These are phyloP conservation scores for Knipowitschia caucasica DNA, from an alignment of 2,797 vertebrate genomes.

Conservation along the genomic window DNA sequence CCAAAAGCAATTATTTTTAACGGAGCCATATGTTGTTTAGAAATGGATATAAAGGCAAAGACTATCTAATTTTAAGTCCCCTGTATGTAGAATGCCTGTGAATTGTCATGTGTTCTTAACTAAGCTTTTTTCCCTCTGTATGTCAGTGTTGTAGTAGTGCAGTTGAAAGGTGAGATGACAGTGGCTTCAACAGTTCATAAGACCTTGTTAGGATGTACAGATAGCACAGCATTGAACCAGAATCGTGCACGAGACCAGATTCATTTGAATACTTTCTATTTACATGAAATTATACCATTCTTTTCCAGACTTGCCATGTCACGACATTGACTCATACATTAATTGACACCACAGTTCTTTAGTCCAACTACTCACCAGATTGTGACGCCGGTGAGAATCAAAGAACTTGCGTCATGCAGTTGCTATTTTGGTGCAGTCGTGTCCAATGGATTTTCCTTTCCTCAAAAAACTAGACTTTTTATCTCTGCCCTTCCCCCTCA, in stretches of 20 bases:
- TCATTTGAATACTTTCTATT: background rate
- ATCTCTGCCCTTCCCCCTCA: slow-evolving; percentile 16
- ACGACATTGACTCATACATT: too few relatives aligned
- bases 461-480: slow-evolving; percentile 32
- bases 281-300: background rate
- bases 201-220: slow-evolving; percentile 56
- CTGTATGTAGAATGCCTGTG: too few relatives aligned
- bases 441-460: slow-evolving; percentile 30
- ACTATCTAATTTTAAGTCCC: too few relatives aligned
- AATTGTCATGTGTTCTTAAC: too few relatives aligned
- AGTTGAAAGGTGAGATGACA: slow-evolving; percentile 32
- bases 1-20: too few relatives aligned
- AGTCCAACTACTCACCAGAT: background rate
- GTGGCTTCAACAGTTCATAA: slow-evolving; percentile 15
- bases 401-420: slow-evolving; percentile 15
- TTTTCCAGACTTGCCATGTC: background rate
- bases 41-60: too few relatives aligned
- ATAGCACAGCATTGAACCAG: slow-evolving; percentile 6
- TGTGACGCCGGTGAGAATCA: slow-evolving; percentile 19
- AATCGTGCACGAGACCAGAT: slow-evolving; percentile 5
- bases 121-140: background rate
- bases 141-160: slow-evolving; percentile 18
- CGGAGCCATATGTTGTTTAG: too few relatives aligned
- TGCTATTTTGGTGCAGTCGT: slow-evolving; percentile 32
- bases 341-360: background rate